Evolutionary conservation across 2,113 vertebrate species (phyloP), one percentile per base, ranked within the genome.

Genomic region (Pituophis catenifer): DNA sequence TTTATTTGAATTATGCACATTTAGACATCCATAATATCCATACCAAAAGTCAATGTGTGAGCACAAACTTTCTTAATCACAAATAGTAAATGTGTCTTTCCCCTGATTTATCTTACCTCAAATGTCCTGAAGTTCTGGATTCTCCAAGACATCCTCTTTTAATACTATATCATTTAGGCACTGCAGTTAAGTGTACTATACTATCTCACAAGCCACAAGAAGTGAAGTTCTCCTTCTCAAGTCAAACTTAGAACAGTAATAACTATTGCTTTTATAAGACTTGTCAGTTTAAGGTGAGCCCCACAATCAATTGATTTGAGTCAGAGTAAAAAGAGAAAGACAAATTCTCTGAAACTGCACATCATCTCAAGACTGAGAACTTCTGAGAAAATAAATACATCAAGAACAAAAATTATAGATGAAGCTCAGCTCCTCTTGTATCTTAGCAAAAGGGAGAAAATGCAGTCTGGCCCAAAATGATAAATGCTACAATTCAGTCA

Each of bases 21-120:
- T 19, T 44, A 26, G 8, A n/a, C 21, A 0, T 0, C 0, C 0
- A 21, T 29, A 50, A 44, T 48, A 29, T 21, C 1, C 0, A 33
- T 87, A 65, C 86, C 3, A 86, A 58, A 62, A 15, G 44, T n/a
- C 38, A n/a, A 19, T 62, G 26, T 8, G 3, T 26, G 90, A 38
- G 1, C 17, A 23, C 19, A 53, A 53, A n/a, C 29, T 88, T 15
- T 88, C 48, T 44, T 12, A 81, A 21, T 33, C 50, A 17, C 48
- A 13, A 54, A 44, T 52, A 13, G 24, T 26, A 57, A 81, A 75
- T 50, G n/a, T 7, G 8, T 0, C 24, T 26, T 29, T 75, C 1
- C 5, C 7, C 57, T 7, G n/a, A 2, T 59, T 58, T 59, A 8
- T n/a, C 92, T 90, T 86, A 93, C 70, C 92, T 93, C 70, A 44